Evolutionary conservation across 2,797 vertebrate genomes (phyloP), one percentile per base, ranked within the genome.

Genomic region (Helicolenus hilgendorfi): DNA sequence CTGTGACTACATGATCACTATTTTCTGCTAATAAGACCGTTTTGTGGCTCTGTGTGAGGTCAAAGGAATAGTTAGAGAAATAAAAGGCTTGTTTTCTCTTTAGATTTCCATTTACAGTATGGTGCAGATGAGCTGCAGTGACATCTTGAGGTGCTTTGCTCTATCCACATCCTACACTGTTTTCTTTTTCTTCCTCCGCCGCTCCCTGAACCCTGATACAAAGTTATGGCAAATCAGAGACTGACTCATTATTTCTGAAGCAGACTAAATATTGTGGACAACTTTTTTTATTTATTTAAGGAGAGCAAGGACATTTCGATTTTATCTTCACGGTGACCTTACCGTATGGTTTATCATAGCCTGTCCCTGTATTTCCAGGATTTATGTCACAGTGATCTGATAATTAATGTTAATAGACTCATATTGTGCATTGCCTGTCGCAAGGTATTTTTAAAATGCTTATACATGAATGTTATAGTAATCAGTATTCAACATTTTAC

Each of bases 131-230:
- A 55, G 24, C 15, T 22, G 36, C 29, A 78, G 69, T 1, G 58
- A 73, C 78, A 77, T 71, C 82, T 78, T 81, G 35, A 70, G 73
- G 81, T 64, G 10, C 15, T 65, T 36, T 29, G 41, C 11, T 45
- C 5, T 15, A 49, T 18, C 5, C 29, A 71, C 49, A 38, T 58
- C 29, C 11, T 67, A 36, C 41, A 26, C 11, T 55, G 22, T 26
- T 26, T 13, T 2, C 6, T 26, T 41, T 72, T 67, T 41, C 2
- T 22, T 22, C 33, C 22, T 55, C 20, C 1, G 13, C 14, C 2
- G 1, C 4, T 22, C 24, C 26, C 10, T 67, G 6, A 78, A 29
- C 11, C 18, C 3, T 45, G 36, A 68, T 26, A 49, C 22, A 2
- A 77, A 15, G 65, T 60, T 24, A 7, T 31, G 8, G 24, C 2